phyloP scores from a whole-genome alignment of 2,113 vertebrate genomes.

The Poeciliopsis turrubarensis region DNA sequence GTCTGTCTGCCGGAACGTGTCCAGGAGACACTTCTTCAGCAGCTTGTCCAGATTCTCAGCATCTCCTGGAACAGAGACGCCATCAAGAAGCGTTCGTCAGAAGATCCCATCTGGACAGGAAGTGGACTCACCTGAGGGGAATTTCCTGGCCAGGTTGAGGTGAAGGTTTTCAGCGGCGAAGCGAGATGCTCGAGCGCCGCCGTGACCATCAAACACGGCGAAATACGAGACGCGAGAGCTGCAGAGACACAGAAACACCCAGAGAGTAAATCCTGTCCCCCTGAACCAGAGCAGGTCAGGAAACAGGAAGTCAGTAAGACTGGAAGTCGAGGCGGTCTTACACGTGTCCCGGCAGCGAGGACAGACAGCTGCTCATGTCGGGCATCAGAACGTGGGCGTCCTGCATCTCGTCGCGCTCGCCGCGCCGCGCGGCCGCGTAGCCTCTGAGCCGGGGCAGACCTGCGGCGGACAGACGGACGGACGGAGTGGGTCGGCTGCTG shows the following conservation, averaged over 20 bases:
- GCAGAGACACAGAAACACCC: constrained; percentile 4
- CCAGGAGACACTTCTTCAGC: constrained; percentile 91
- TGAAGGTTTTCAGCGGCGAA: constrained; percentile 94
- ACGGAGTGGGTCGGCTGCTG: constrained; percentile 4
- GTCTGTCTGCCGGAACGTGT: constrained; percentile 93
- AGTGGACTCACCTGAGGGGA: constrained; percentile 86
- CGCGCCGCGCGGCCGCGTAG: constrained; percentile 89
- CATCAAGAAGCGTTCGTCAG: too few species aligned
- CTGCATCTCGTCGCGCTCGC: constrained; percentile 97
- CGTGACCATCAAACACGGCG: constrained; percentile 95
- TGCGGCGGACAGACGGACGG: constrained; percentile 25
- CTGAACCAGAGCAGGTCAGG: not conserved
- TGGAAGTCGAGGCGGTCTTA: constrained; percentile 69
- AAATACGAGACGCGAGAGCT: constrained; percentile 90
- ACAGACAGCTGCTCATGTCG: constrained; percentile 81
- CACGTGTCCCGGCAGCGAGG: constrained; percentile 81
- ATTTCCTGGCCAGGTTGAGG: constrained; percentile 87
- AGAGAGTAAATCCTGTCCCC: too few species aligned
- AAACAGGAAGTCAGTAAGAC: too few species aligned
- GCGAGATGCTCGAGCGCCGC: constrained; percentile 89
- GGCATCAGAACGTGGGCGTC: constrained; percentile 91
- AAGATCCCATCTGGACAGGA: too few species aligned
- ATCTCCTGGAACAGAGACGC: constrained; percentile 79
- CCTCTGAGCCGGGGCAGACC: constrained; percentile 84
- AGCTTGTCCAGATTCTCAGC: constrained; percentile 88